A percentile compares a stretch with the other conserved stretches of the same genome.
phyloP scores from a whole-genome alignment of 2,113 vertebrate genomes.

The Prinia subflava region DNA sequence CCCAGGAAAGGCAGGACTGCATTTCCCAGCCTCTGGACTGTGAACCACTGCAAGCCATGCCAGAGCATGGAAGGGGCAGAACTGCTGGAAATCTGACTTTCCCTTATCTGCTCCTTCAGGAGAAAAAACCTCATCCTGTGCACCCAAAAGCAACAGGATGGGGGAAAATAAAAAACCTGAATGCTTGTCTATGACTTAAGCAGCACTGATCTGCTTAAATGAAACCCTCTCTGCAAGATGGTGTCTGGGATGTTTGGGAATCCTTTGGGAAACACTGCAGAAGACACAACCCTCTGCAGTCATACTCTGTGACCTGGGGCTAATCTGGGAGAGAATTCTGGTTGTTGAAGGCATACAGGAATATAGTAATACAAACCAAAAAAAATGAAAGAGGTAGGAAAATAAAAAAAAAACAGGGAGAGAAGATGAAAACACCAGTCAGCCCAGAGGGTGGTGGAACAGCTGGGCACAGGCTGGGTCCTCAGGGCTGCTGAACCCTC shows the following conservation, averaged over 20 bases:
- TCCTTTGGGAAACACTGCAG: not conserved
- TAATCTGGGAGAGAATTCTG: not conserved
- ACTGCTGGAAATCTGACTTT: not conserved
- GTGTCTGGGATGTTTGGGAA: not conserved
- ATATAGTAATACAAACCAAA: not conserved
- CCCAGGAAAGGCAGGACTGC: not conserved
- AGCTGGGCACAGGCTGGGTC: not conserved
- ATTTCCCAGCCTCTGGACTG: not conserved
- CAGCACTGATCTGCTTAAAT: not conserved
- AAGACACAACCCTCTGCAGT: not conserved
- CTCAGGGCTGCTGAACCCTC: not conserved
- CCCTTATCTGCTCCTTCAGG: not conserved
- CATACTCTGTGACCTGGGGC: not conserved
- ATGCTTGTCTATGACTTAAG: not conserved
- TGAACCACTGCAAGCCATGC: not conserved
- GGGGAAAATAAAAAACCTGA: fast-evolving
- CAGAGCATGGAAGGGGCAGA: not conserved
- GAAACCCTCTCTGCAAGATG: not conserved
- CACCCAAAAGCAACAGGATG: not conserved
- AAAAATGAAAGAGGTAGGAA: not conserved
- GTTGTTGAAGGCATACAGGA: not conserved
- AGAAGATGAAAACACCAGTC: not conserved
- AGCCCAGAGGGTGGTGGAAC: not conserved
- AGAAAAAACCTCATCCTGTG: not conserved
- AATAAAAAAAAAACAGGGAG: not conserved